A percentile compares a stretch with the other conserved stretches of the same genome.
Conservation (phyloP, 2,797 vertebrate genomes). For the Macropus fuliginosus region DNA sequence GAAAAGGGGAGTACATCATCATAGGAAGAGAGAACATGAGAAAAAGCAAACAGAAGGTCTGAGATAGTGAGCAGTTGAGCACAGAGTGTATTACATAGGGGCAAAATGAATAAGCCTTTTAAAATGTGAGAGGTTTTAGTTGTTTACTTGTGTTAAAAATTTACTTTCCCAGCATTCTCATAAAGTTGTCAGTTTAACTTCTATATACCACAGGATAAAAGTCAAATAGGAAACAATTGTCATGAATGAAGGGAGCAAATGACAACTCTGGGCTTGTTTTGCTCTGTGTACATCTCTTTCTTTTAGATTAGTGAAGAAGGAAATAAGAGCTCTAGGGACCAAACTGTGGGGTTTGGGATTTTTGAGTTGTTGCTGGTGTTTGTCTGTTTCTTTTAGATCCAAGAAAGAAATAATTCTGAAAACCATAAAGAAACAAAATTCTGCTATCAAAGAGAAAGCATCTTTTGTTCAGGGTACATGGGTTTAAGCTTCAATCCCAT, state of each 20-base stretch:
- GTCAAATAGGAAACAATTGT: slow-evolving; percentile 9
- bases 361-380: background rate
- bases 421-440: background rate
- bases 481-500: slow-evolving; percentile 43
- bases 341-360: background rate
- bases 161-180: slow-evolving; percentile 10
- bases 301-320: background rate
- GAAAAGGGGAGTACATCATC: background rate
- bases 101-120: slow-evolving; percentile 35
- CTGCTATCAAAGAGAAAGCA: background rate
- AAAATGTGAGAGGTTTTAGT: slow-evolving; percentile 41
- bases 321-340: background rate
- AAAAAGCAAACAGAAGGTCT: background rate
- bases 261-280: background rate
- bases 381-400: background rate
- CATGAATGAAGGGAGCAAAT: slow-evolving; percentile 15
- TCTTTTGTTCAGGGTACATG: background rate
- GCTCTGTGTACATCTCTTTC: background rate
- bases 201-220: slow-evolving; percentile 37
- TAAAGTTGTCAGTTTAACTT: slow-evolving; percentile 38
- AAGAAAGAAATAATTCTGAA: slow-evolving; percentile 13
- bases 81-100: background rate
- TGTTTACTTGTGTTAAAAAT: slow-evolving; percentile 41
- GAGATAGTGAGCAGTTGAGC: background rate
- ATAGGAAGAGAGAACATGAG: background rate